Evolutionary conservation across 2,797 vertebrate genomes (phyloP), one percentile per base, ranked within the genome.

Genomic region (Sebastolobus alascanus): DNA sequence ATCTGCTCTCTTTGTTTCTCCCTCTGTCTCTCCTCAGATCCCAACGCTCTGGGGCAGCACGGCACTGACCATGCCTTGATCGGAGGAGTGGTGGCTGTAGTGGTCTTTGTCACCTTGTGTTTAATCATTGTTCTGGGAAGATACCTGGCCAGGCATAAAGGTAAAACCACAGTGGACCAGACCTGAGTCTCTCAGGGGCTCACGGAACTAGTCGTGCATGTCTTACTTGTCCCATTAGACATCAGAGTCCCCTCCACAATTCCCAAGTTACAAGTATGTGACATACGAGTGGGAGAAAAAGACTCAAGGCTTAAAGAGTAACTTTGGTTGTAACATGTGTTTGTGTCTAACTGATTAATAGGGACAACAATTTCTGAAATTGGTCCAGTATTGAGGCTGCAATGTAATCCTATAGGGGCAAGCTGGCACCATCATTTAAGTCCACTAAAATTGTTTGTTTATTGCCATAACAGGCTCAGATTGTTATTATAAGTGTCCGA

Each of bases 111-210:
- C 91, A 99, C 98, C 1, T 92, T 99, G 93, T 99, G 99, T 95
- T 97, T 99, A 95, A 99, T 99, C 95, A 99, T 99, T 90, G 97
- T 99, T 74, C 96, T 99, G 88, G 99, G 99, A 86, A 97, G 99
- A 89, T 99, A 99, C 92, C 96, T 99, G 95, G 98, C 99, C 95
- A 98, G 98, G 94, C 99, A 99, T 99, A 99, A 99, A 99, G 99
- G 99, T 99, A 73, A 96, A 84, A 76, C 73, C 83, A 65, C 75
- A 68, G 68, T 79, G 79, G 85, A 76, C 43, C 65, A 52, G 71
- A 84, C 67, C 76, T 50, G 43, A 59, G 68, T 83, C 66, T 70
- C 79, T 75, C 27, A 31, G 68, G 68, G 75, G 77, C 77, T 84
- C 56, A 59, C 58, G 56, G 27, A 75, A 73, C 27, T 13, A 68